A percentile compares a stretch with the other conserved stretches of the same genome.
Evolutionary conservation across 2,113 vertebrate species (phyloP).

Genomic region (Chaetura pelagica): DNA sequence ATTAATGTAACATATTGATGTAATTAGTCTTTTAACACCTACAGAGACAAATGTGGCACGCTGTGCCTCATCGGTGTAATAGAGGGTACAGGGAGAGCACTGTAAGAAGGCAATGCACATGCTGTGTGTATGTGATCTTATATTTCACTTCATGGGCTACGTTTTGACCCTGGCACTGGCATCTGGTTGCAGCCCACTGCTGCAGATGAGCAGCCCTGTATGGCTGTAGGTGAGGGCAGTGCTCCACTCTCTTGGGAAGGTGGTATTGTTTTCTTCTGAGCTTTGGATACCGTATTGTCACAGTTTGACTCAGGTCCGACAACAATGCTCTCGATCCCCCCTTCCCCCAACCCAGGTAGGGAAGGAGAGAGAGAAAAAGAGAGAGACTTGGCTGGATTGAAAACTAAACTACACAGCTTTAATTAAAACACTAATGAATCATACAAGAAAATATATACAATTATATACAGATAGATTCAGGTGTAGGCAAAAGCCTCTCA

Average conservation of each 20-base stretch:
- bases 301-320: too few relatives aligned
- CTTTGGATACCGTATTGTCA: too few relatives aligned
- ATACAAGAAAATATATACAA: too few relatives aligned
- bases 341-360: too few relatives aligned
- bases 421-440: too few relatives aligned
- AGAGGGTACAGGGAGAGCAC: neutral
- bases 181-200: neutral
- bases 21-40: neutral
- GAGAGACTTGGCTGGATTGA: too few relatives aligned
- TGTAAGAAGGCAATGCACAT: neutral
- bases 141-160: fast-evolving
- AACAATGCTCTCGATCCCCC: too few relatives aligned
- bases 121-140: neutral
- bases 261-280: neutral
- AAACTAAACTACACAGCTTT: too few relatives aligned
- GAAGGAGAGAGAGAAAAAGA: too few relatives aligned
- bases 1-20: neutral
- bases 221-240: neutral
- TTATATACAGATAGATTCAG: too few relatives aligned
- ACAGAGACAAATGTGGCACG: neutral
- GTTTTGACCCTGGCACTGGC: neutral
- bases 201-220: neutral
- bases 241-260: neutral
- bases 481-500: too few relatives aligned
- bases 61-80: neutral